A percentile compares a stretch with the other conserved stretches of the same genome.
phyloP scores from a whole-genome alignment of 2,797 vertebrate species.

The Acridotheres tristis region DNA sequence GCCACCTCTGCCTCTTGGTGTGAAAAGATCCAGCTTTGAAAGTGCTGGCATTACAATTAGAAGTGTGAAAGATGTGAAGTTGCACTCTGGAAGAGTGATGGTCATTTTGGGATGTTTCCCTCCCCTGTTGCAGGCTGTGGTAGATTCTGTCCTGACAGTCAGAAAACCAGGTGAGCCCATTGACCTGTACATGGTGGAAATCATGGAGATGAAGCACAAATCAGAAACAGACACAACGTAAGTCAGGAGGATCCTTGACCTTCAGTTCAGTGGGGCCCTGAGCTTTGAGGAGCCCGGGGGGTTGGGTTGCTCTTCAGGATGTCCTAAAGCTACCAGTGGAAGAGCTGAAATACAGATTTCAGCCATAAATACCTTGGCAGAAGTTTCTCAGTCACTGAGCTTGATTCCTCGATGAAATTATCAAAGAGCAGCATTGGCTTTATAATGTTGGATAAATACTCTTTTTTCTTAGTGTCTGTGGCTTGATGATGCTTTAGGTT shows the following conservation, averaged over 20 bases:
- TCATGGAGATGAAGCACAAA: slow-evolving; percentile 99
- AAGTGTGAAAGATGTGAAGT: neutral
- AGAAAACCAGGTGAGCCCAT: slow-evolving; percentile 87
- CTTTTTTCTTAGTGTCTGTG: neutral
- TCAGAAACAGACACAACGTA: slow-evolving; percentile 94
- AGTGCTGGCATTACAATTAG: neutral
- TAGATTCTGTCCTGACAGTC: slow-evolving; percentile 92
- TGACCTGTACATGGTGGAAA: slow-evolving; percentile 97
- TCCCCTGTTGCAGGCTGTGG: slow-evolving; percentile 85
- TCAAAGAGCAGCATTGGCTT: neutral
- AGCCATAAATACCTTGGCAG: neutral
- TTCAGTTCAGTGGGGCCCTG: neutral
- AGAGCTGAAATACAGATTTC: neutral
- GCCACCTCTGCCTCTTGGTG: neutral
- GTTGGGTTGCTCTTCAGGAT: neutral
- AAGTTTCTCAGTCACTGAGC: neutral
- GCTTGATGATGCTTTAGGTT: neutral
- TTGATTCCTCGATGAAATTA: neutral
- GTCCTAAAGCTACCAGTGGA: neutral
- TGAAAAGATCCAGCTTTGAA: neutral
- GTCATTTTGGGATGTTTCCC: neutral
- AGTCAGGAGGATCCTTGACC: slow-evolving; percentile 50
- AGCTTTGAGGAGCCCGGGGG: neutral
- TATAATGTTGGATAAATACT: accelerated
- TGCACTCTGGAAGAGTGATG: neutral